These are phyloP conservation scores for Tricholaema leucomelas DNA, from an alignment of 2,113 vertebrate species.

Conservation along the genomic window DNA sequence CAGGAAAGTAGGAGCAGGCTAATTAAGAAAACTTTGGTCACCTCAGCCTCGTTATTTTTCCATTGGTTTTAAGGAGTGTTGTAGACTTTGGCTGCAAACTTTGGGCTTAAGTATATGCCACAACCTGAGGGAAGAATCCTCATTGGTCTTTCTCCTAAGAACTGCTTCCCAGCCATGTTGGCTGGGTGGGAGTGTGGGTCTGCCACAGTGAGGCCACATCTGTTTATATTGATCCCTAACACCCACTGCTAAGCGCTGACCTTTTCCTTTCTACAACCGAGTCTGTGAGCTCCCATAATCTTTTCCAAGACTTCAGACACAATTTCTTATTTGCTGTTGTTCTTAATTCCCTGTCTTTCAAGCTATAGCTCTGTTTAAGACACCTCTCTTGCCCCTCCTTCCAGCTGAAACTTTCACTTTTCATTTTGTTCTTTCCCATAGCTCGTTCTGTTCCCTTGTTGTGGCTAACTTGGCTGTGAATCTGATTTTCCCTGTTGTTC, in stretches of 20 bases:
- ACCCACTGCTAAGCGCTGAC: background rate
- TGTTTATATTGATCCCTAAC: background rate
- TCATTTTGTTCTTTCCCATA: background rate
- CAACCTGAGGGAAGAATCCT: background rate
- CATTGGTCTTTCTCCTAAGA: background rate
- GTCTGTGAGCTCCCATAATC: fast-evolving
- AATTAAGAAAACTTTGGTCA: background rate
- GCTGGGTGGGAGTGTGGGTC: background rate
- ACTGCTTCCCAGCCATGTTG: background rate
- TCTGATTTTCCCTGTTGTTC: background rate
- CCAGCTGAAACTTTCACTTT: background rate
- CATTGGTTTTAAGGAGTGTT: background rate
- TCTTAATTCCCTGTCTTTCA: background rate
- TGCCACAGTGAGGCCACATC: background rate
- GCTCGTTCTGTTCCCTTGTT: background rate
- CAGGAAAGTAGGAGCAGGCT: background rate
- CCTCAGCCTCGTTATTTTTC: background rate
- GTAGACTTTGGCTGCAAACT: background rate
- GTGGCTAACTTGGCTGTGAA: background rate
- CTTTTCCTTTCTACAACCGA: background rate
- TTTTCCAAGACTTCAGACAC: background rate
- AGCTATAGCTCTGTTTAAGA: background rate
- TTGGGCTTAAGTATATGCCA: background rate
- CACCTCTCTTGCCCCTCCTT: background rate
- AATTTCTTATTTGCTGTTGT: background rate